These are phyloP conservation scores for Phenganax marumi DNA, from an alignment of 92 coral and sea anemone species.

Conservation along the genomic window DNA sequence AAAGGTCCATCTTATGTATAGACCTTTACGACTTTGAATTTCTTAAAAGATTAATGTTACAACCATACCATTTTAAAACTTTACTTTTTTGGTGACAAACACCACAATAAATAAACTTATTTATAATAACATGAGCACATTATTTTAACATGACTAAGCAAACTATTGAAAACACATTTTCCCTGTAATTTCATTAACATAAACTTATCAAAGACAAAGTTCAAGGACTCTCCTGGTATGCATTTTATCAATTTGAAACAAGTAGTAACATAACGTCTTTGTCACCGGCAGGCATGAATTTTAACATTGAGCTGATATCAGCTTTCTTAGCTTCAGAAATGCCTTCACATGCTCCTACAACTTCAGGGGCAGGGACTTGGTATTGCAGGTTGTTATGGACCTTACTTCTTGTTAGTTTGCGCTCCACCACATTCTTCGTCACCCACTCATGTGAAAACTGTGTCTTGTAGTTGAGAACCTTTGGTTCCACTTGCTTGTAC, in stretches of 20 bases:
- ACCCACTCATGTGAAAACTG: conserved; percentile 11
- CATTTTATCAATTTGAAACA: background rate
- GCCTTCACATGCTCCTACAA: conserved; percentile 17
- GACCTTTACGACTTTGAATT: background rate
- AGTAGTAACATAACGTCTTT: background rate
- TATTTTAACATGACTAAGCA: background rate
- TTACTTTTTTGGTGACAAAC: background rate
- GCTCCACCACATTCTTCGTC: conserved; percentile 27
- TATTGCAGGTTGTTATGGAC: conserved; percentile 8
- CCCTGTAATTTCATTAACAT: background rate
- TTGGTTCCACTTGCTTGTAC: conserved; percentile 23
- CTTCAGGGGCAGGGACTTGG: conserved; percentile 11
- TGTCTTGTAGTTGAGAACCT: conserved; percentile 21
- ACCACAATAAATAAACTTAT: background rate
- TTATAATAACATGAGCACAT: background rate
- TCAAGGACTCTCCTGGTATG: background rate
- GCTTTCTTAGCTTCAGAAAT: conserved; percentile 21
- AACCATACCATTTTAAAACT: background rate
- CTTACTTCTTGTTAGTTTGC: conserved; percentile 9
- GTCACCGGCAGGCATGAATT: conserved; percentile 13
- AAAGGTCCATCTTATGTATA: conserved; percentile 26
- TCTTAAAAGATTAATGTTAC: background rate
- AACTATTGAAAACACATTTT: background rate
- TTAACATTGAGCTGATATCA: conserved; percentile 11
- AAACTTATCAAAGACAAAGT: background rate